Evolutionary conservation across 2,888 invertebrate genomes (phyloP), one percentile per base, ranked within the genome.

Genomic region (Abrostola triplasia): DNA sequence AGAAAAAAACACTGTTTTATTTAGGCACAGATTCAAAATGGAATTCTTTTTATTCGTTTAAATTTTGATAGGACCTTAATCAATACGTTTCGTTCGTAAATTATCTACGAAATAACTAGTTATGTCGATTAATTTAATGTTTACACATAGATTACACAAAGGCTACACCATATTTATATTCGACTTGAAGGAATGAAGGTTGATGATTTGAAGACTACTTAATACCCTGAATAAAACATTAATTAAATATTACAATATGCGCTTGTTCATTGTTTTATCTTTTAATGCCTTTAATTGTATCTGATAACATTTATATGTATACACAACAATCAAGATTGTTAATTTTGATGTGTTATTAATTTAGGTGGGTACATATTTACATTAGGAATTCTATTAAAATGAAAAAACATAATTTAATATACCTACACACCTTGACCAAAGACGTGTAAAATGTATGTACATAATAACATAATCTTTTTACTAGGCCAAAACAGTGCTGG

Each of bases 101-200:
- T 56, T 65, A 65, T 41, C 55, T 50, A 56, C 52, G 48, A n/a
- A 70, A 66, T 50, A 64, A 24, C 35, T 47, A 54, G 41, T 48
- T 59, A 66, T 35, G 50, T 48, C 47, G 50, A 50, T 42, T 41
- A 8, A 66, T 57, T 57, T 41, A 49, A 57, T 60, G 51, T 66
- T 41, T 40, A 13, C 42, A 41, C 12, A 62, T 13, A 50, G 11
- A 52, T 24, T 40, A 12, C 57, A 5, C 36, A 36, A 70, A 59
- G 48, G 59, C 0, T 13, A 47, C n/a, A 38, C 5, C 6, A 54
- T 35, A 48, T 58, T 50, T 40, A 42, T 51, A 11, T 52, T 12
- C 24, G 13, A 8, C 10, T 47, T 9, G 0, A 12, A 2, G 11
- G 13, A 54, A 47, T 48, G 1, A 55, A 51, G 35, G 47, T 61